Conservation (phyloP, 2,113 vertebrate genomes). For the Malurus alboscapulatus region DNA sequence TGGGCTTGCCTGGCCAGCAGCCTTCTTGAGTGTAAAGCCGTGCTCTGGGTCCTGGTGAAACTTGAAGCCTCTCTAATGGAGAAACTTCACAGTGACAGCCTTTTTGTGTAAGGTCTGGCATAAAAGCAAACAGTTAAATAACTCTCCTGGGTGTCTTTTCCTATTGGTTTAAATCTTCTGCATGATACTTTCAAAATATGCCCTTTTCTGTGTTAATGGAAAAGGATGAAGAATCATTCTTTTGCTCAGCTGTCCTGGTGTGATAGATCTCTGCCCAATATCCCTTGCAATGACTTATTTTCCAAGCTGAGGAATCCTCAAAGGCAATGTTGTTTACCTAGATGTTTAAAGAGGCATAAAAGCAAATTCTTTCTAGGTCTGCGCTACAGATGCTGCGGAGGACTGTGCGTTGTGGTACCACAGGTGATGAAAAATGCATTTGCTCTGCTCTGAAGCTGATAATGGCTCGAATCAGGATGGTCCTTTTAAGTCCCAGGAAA, state of each 20-base stretch:
- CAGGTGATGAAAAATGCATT: slow-evolving; percentile 37
- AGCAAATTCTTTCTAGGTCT: neutral
- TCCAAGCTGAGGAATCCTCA: neutral
- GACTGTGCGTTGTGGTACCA: neutral
- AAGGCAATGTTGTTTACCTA: slow-evolving; percentile 23
- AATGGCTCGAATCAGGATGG: neutral
- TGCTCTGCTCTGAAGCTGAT: neutral
- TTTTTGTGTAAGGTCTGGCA: neutral
- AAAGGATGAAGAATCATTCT: neutral
- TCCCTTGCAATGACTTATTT: neutral
- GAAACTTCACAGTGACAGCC: neutral
- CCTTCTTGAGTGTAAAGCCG: neutral
- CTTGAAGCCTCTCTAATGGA: neutral
- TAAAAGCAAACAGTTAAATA: neutral
- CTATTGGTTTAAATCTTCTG: slow-evolving; percentile 2
- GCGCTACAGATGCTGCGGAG: neutral
- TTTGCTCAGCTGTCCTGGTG: neutral
- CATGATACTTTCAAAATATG: neutral
- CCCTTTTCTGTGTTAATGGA: slow-evolving; percentile 27
- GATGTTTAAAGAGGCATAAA: slow-evolving; percentile 36
- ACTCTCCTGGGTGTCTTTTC: neutral
- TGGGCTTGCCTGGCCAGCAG: neutral
- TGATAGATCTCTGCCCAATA: neutral
- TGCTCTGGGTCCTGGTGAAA: neutral
- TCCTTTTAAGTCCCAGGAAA: neutral